Percentiles rank a stretch among this genome's conserved stretches.
Conservation (phyloP, 2,888 invertebrate genomes). For the Enoplolaimus lenunculus region DNA sequence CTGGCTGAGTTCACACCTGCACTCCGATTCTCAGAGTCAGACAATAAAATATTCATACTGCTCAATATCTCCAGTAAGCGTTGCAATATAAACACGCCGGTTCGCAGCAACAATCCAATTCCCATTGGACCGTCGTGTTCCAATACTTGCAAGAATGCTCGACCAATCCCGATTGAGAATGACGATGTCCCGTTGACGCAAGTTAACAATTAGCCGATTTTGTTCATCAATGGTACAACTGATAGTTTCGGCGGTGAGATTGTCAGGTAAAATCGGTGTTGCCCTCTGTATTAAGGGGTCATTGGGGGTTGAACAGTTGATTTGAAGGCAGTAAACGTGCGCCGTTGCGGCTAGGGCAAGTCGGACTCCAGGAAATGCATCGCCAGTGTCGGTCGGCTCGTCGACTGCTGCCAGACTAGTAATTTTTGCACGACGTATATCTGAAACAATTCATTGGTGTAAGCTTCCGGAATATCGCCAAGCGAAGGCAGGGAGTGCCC, state of each 20-base stretch:
- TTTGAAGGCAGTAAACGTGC: not conserved
- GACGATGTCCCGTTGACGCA: not conserved
- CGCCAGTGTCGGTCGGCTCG: no score
- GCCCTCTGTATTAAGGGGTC: no score
- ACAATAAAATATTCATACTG: constrained; percentile 12
- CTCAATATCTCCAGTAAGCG: constrained; percentile 2
- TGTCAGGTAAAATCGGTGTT: not conserved
- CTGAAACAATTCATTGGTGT: no score
- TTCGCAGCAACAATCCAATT: not conserved
- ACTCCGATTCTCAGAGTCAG: no score
- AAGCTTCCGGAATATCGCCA: no score
- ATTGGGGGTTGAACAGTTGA: not conserved
- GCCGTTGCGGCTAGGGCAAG: not conserved
- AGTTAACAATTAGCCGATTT: not conserved
- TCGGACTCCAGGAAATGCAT: no score
- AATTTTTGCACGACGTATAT: not conserved
- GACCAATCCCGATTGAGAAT: constrained; percentile 4
- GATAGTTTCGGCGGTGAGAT: not conserved
- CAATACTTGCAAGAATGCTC: not conserved
- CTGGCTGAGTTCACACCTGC: no score
- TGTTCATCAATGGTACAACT: not conserved
- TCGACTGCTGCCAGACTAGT: not conserved
- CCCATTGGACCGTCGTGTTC: not conserved
- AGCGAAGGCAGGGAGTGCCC: no score
- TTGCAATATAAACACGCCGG: constrained; percentile 4